A percentile compares a stretch with the other conserved stretches of the same genome.
Conservation (phyloP, 1,140 invertebrate species). For the Agrypnia vestita region DNA sequence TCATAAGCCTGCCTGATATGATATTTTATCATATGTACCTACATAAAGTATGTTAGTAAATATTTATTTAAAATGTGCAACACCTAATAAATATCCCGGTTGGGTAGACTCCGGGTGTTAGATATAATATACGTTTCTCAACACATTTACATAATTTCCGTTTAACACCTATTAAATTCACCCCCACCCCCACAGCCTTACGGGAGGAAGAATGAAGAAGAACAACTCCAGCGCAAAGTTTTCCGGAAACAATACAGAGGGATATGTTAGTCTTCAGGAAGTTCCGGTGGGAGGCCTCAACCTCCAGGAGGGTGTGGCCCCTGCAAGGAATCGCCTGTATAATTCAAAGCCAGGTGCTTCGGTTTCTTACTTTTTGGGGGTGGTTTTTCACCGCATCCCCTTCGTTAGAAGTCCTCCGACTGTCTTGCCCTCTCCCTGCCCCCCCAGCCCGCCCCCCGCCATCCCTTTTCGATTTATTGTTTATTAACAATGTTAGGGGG, state of each 20-base stretch:
- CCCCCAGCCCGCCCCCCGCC: slow-evolving; percentile 4
- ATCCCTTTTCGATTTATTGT: slow-evolving; percentile 59
- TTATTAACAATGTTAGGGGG: slow-evolving; percentile 61
- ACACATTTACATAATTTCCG: slow-evolving; percentile 61
- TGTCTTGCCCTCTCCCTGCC: not conserved
- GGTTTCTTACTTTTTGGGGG: slow-evolving; percentile 59
- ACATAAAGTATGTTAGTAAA: too few relatives aligned
- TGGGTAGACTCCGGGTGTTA: too few relatives aligned
- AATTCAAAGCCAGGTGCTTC: slow-evolving; percentile 61
- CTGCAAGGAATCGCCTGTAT: slow-evolving; percentile 52
- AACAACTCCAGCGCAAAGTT: slow-evolving; percentile 55
- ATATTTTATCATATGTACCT: too few relatives aligned
- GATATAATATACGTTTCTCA: slow-evolving; percentile 22
- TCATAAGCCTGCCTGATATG: too few relatives aligned
- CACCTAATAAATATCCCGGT: too few relatives aligned
- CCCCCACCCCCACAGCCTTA: not conserved
- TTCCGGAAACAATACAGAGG: slow-evolving; percentile 57
- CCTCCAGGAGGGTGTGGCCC: not conserved
- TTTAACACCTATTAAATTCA: slow-evolving; percentile 61
- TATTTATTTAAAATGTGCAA: too few relatives aligned
- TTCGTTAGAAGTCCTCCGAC: slow-evolving; percentile 43
- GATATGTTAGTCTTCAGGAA: slow-evolving; percentile 58
- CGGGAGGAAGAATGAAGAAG: slow-evolving; percentile 55
- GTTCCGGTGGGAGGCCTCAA: slow-evolving; percentile 37
- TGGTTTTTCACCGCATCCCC: slow-evolving; percentile 49